phyloP scores from a whole-genome alignment of 2,113 vertebrate species.

The Heterochromis multidens region DNA sequence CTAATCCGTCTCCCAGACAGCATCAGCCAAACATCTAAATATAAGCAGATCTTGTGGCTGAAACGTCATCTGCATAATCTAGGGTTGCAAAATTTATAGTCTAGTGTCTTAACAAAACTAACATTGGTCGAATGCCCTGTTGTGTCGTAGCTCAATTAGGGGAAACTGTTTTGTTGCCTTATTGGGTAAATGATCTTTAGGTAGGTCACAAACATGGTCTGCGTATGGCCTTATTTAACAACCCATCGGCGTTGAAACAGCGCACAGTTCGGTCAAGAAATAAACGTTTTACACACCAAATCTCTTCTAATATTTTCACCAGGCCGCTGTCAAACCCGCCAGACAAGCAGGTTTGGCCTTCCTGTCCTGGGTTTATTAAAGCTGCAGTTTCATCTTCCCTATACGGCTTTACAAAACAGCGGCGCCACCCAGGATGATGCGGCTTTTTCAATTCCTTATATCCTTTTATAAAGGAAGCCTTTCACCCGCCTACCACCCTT shows the following conservation, averaged over 20 bases:
- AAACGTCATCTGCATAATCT: neutral
- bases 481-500: neutral
- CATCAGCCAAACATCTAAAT: conserved; percentile 39
- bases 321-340: neutral
- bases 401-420: neutral
- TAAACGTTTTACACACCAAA: neutral
- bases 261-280: neutral
- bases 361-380: no score
- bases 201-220: neutral
- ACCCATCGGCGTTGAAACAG: neutral
- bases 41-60: conserved; percentile 25
- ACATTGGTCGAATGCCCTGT: neutral
- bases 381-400: neutral
- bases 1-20: conserved; percentile 25
- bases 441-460: neutral
- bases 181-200: neutral
- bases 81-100: conserved; percentile 34
- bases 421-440: neutral
- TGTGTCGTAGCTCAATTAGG: neutral
- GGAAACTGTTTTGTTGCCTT: neutral
- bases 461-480: neutral
- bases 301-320: neutral
- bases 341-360: neutral
- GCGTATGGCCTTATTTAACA: neutral
- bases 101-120: neutral